Percentiles rank a stretch among this genome's conserved stretches.
These are phyloP conservation scores for Neomorphus geoffroyi DNA, from an alignment of 2,797 vertebrate genomes.

Conservation along the genomic window DNA sequence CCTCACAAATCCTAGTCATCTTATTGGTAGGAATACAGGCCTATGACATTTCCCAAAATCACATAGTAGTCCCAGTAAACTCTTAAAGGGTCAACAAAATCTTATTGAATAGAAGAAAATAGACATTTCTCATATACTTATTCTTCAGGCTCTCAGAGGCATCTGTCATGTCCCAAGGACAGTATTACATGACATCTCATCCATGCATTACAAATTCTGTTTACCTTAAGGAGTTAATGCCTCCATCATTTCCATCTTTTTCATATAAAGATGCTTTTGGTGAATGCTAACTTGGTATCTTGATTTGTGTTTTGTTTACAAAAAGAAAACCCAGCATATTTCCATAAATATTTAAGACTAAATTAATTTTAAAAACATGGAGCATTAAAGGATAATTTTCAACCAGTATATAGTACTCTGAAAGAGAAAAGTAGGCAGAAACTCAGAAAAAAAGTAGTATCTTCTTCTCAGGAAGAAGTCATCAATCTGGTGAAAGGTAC, in stretches of 20 bases:
- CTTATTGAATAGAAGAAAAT: not conserved
- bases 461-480: not conserved
- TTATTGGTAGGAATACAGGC: too few species aligned
- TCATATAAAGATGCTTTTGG: not conserved
- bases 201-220: not conserved
- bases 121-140: not conserved
- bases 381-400: not conserved
- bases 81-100: not conserved
- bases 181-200: not conserved
- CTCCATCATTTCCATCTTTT: not conserved
- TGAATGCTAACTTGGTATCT: not conserved
- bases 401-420: not conserved
- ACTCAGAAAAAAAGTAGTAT: not conserved
- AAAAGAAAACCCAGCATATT: not conserved
- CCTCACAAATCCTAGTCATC: too few species aligned
- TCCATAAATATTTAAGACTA: not conserved
- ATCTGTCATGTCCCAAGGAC: not conserved
- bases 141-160: not conserved
- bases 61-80: rapidly evolving
- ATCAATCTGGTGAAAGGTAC: not conserved
- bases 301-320: not conserved
- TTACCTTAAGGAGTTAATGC: not conserved
- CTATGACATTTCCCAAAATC: not conserved
- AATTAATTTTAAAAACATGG: not conserved
- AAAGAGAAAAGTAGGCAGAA: not conserved